phyloP scores from a whole-genome alignment of 1,140 invertebrate genomes.

The Hestina assimilis region DNA sequence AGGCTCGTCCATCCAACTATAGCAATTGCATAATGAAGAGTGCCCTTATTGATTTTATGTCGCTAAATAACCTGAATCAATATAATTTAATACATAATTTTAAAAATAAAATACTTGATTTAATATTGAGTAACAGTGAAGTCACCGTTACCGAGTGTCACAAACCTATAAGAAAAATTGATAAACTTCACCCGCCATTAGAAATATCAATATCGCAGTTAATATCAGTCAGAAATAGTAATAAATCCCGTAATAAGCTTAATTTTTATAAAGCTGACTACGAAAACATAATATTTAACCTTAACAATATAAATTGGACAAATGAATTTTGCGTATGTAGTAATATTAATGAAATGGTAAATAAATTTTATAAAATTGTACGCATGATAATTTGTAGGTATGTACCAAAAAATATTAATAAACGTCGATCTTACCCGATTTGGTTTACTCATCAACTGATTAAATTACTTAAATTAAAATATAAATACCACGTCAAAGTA shows the following conservation, averaged over 20 bases:
- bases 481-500: neutral
- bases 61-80: neutral
- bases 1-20: neutral
- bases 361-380: neutral
- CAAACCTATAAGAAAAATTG: neutral
- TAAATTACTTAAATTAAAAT: neutral
- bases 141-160: neutral
- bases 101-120: neutral
- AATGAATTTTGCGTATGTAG: neutral
- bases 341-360: neutral
- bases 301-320: neutral
- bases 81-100: conserved; percentile 1
- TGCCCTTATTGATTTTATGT: neutral
- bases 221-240: neutral
- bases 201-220: neutral
- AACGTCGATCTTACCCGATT: neutral
- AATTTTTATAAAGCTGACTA: neutral
- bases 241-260: neutral
- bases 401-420: neutral
- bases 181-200: neutral
- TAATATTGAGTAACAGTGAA: neutral
- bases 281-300: neutral
- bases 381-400: neutral
- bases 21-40: neutral
- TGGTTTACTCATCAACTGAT: neutral